These are phyloP conservation scores for Tautogolabrus adspersus DNA, from an alignment of 2,113 vertebrate genomes.

Conservation along the genomic window DNA sequence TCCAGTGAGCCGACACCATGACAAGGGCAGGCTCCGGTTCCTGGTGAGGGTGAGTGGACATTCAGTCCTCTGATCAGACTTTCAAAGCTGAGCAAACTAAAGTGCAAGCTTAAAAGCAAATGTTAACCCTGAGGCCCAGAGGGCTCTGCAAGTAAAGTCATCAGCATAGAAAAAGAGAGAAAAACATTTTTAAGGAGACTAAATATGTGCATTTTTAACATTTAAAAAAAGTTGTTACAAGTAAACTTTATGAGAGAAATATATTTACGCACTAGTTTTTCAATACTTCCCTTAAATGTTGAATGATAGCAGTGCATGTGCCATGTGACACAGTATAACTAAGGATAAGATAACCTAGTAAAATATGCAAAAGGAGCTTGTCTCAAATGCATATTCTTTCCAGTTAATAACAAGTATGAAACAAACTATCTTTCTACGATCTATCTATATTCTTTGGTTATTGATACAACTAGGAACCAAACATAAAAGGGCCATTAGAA, in stretches of 20 bases:
- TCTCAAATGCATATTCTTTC: too few species aligned
- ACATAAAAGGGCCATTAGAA: too few species aligned
- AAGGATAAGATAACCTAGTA: too few species aligned
- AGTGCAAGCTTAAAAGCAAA: slow-evolving; percentile 43
- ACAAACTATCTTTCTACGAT: too few species aligned
- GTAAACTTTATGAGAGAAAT: slow-evolving; percentile 6
- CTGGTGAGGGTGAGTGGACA: slow-evolving; percentile 1
- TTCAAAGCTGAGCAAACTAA: slow-evolving; percentile 31
- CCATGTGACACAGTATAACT: too few species aligned
- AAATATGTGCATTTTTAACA: slow-evolving; percentile 7
- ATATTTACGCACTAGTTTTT: too few species aligned
- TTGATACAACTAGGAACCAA: too few species aligned
- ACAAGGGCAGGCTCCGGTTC: background rate
- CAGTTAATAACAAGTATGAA: too few species aligned
- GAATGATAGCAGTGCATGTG: too few species aligned
- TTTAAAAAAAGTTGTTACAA: background rate
- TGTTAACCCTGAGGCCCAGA: slow-evolving; percentile 22
- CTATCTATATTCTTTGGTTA: too few species aligned
- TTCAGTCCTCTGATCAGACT: slow-evolving; percentile 17
- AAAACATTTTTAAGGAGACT: background rate
- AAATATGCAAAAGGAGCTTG: too few species aligned
- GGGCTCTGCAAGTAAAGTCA: background rate
- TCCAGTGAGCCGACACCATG: background rate
- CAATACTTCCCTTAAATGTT: too few species aligned
- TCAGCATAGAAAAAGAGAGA: background rate